Conservation (phyloP, 2,797 vertebrate species). For the Pelochelys cantorii region DNA sequence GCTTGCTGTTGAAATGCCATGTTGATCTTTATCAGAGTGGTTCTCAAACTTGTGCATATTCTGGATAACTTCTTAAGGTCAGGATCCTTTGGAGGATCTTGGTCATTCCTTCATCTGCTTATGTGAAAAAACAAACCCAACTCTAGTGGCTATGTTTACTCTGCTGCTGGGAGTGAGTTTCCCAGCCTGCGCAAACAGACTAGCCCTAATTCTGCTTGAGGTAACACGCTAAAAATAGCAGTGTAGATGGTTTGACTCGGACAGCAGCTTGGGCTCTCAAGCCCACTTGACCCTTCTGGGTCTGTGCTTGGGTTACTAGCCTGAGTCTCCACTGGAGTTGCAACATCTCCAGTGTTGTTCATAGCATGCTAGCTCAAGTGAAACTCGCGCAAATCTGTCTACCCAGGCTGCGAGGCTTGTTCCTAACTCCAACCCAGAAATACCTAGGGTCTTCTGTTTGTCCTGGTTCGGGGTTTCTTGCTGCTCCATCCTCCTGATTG, state of each 20-base stretch:
- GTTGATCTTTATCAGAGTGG: slow-evolving; percentile 68
- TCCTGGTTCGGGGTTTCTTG: background rate
- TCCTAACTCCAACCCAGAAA: background rate
- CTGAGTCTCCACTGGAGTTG: background rate
- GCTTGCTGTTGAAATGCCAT: slow-evolving; percentile 54
- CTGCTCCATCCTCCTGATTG: slow-evolving; percentile 14
- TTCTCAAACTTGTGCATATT: slow-evolving; percentile 69
- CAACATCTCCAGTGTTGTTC: background rate
- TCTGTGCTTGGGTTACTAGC: background rate
- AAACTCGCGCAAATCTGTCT: background rate
- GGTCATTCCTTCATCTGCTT: slow-evolving; percentile 49
- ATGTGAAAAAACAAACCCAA: background rate
- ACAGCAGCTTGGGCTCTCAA: background rate
- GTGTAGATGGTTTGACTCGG: background rate
- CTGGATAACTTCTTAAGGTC: background rate
- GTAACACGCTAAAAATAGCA: background rate
- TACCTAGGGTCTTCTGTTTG: background rate
- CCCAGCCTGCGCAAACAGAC: background rate
- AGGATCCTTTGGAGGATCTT: slow-evolving; percentile 47
- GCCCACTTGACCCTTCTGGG: background rate
- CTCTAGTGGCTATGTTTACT: slow-evolving; percentile 1
- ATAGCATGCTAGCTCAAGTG: background rate
- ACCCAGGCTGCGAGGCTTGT: background rate
- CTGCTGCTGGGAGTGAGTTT: background rate
- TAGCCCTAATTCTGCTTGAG: background rate